Percentiles rank a stretch among this genome's conserved stretches.
Evolutionary conservation across 2,888 invertebrate genomes (phyloP).

Genomic region (Byasa hedistus): DNA sequence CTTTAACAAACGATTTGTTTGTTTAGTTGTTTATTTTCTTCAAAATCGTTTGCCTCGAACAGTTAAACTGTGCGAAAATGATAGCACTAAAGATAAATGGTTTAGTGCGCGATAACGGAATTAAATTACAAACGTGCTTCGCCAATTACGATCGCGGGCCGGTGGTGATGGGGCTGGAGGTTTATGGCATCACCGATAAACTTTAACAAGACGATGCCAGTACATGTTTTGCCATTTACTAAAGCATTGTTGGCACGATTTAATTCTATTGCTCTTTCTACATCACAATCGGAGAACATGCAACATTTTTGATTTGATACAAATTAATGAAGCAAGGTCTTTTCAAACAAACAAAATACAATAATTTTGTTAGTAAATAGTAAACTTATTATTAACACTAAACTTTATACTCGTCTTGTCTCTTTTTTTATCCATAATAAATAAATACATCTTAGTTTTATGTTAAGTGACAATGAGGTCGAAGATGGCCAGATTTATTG

Average conservation of each 20-base stretch:
- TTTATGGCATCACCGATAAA: constrained; percentile 33
- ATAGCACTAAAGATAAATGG: constrained; percentile 48
- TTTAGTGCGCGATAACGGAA: constrained; percentile 56
- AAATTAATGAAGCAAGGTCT: neutral
- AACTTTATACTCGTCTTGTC: too few species aligned
- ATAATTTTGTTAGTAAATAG: neutral
- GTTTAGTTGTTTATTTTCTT: neutral
- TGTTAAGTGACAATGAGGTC: neutral
- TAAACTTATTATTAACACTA: too few species aligned
- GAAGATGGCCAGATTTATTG: neutral
- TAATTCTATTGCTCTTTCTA: neutral
- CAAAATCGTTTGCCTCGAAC: neutral
- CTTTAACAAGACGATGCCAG: constrained; percentile 35
- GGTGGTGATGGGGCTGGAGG: constrained; percentile 29
- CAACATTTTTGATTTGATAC: neutral
- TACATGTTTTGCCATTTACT: constrained; percentile 2
- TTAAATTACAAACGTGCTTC: constrained; percentile 60
- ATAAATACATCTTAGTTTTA: neutral
- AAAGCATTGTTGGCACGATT: constrained; percentile 1
- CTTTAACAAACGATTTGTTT: too few species aligned
- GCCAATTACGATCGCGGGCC: constrained; percentile 50
- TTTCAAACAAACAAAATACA: neutral
- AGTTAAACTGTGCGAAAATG: constrained; percentile 22
- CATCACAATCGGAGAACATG: neutral
- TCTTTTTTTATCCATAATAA: neutral